Evolutionary conservation across 2,113 vertebrate species (phyloP), one percentile per base, ranked within the genome.

Genomic region (Oostethus manadensis): DNA sequence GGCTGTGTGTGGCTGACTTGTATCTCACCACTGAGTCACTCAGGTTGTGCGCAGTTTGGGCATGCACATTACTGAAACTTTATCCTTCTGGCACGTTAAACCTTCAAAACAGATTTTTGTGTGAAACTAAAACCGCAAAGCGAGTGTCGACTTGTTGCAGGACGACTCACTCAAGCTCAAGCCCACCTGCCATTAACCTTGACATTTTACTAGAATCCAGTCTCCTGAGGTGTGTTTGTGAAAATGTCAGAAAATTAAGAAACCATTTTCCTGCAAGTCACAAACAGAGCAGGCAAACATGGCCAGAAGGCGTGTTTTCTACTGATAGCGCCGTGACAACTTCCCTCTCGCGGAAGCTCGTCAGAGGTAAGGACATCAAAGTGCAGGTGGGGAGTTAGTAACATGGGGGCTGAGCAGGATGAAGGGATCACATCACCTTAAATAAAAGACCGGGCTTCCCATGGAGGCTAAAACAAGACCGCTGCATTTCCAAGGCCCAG

Each of bases 321-420:
- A 18, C 63, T 60, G 72, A 64, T 62, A 20, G 49, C 6, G 0
- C 22, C 1, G 21, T 53, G 68, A 71, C 49, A 16, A 42, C 48
- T 42, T 20, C 62, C 43, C 15, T 14, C 29, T 51, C 1, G 38
- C 7, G 35, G 45, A 59, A 49, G 49, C 9, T 0, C 35, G 58
- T 47, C 23, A 13, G 60, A 21, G 33, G 43, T 4, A 6, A 45
- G 54, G 56, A 81, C 80, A 78, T 86, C 78, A 88, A 85, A 88
- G 82, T 10, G 45, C 84, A 86, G 82, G 74, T 87, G 82, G 68
- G 69, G 71, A 46, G 66, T 66, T 55, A 6, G 63, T 21, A 70
- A 65, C 69, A 81, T 84, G 29, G 58, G 82, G 85, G 83, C 79
- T 58, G 79, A 77, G 70, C 67, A 56, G 76, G 74, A 83, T 70